Base-by-base conservation (phyloP, 2,888 invertebrate genomes). In the Pecten maximus region DNA sequence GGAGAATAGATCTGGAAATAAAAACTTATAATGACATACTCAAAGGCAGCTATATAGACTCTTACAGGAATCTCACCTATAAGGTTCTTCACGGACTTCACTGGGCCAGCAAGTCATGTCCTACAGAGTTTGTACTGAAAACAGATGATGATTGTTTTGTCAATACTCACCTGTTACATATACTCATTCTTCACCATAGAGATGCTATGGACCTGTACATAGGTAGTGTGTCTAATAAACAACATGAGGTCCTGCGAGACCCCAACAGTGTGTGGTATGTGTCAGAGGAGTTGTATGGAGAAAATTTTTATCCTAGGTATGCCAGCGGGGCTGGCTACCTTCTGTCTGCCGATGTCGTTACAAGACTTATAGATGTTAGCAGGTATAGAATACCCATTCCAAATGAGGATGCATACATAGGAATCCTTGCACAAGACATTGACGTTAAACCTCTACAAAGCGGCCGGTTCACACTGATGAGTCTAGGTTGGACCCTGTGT, bases 101-200 rank as follows among this genome's bases (percentile, higher is more conserved):
- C 35, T 96, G 96, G 96, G 92, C 93, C 16, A 90, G 89, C 88
- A 89, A 89, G 35, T 50, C 89, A 48, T 96, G 96, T 92, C 90
- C 93, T 19, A 92, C 92, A 60, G 92, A 94, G 8, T 96, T 93
- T 92, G 93, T 96, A 12, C 91, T 96, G 28, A 96, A 96, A 92
- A 96, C 96, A 39, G 96, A 96, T 89, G 96, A 96, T 91, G 96
- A 96, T 92, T 96, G 96, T 90, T 96, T 95, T 94, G 96, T 96
- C 1, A 96, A 96, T 92, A 93, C 94, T 28, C 60, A 91, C 74
- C 89, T 95, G n/a, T 90, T 96, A 40, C 88, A 93, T 86, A 90
- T 92, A 19, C 93, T 96, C 16, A 87, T 93, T 3, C 88, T 92
- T 44, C 90, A 94, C 40, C 93, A 94, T 91, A 93, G 91, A 74